Percentiles rank a stretch among this genome's conserved stretches.
These are phyloP conservation scores for Lycorma delicatula DNA, from an alignment of 1,140 invertebrate species.

Conservation along the genomic window DNA sequence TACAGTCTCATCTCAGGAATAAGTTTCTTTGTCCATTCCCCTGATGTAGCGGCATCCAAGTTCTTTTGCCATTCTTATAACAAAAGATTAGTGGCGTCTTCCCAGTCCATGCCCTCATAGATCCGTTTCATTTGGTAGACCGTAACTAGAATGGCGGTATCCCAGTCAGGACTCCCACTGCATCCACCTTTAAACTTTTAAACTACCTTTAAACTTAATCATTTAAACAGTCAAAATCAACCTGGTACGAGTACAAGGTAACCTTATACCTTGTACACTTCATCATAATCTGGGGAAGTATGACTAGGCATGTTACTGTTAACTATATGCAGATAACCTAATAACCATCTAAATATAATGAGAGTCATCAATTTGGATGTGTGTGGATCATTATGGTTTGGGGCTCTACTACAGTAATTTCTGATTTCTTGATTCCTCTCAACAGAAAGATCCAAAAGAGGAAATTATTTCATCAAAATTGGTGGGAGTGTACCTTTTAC, in stretches of 20 bases:
- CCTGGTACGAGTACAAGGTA: slow-evolving; percentile 12
- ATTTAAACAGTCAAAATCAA: slow-evolving; percentile 28
- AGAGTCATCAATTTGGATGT: slow-evolving; percentile 35
- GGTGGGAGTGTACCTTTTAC: slow-evolving; percentile 14
- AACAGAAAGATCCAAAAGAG: too few species aligned
- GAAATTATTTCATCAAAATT: slow-evolving; percentile 24
- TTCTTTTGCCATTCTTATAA: too few species aligned
- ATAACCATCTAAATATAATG: slow-evolving; percentile 37
- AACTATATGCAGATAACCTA: slow-evolving; percentile 31
- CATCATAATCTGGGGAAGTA: slow-evolving; percentile 23
- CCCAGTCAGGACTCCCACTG: too few species aligned
- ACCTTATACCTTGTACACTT: slow-evolving; percentile 28
- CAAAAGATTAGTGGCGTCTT: too few species aligned
- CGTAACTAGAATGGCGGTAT: too few species aligned
- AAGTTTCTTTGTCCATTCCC: too few species aligned
- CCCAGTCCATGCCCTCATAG: too few species aligned
- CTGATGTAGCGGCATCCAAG: too few species aligned
- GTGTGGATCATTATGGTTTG: slow-evolving; percentile 33
- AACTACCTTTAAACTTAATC: slow-evolving; percentile 30
- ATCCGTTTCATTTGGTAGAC: too few species aligned
- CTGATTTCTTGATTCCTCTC: slow-evolving; percentile 29
- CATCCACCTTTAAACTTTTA: too few species aligned
- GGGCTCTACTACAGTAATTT: slow-evolving; percentile 36
- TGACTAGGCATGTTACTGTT: slow-evolving; percentile 23
- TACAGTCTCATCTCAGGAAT: too few species aligned